Percentiles rank a stretch among this genome's conserved stretches.
Conservation (phyloP, 2,888 invertebrate species). For the Heliconius ismenius region DNA sequence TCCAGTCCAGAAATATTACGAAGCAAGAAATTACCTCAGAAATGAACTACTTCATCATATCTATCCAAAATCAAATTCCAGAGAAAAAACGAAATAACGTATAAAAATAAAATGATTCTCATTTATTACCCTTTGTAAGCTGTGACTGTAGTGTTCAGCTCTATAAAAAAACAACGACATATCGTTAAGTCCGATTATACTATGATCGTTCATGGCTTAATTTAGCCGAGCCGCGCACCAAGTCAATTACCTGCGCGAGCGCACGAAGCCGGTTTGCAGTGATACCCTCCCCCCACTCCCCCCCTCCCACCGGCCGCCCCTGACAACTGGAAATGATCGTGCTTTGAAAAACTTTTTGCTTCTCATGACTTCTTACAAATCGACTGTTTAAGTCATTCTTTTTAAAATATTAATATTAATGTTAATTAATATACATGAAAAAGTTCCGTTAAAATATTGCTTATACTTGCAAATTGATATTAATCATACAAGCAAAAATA, state of each 20-base stretch:
- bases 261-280: slow-evolving; percentile 72
- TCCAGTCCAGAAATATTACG: no score
- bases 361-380: slow-evolving; percentile 51
- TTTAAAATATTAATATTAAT: slow-evolving; percentile 26
- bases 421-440: neutral
- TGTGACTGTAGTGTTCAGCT: neutral
- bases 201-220: slow-evolving; percentile 75
- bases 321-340: slow-evolving; percentile 61
- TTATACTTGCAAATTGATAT: neutral
- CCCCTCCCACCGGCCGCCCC: slow-evolving; percentile 47
- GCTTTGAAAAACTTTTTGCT: slow-evolving; percentile 70
- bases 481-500: neutral
- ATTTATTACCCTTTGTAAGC: neutral
- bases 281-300: slow-evolving; percentile 50
- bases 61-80: no score
- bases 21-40: no score
- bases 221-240: slow-evolving; percentile 60
- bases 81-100: no score
- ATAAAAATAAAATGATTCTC: neutral
- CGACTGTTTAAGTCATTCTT: slow-evolving; percentile 53
- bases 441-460: neutral
- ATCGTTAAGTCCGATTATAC: slow-evolving; percentile 62
- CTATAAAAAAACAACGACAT: slow-evolving; percentile 57
- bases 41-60: no score
- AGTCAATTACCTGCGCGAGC: slow-evolving; percentile 78